Evolutionary conservation across 2,888 invertebrate genomes (phyloP), one percentile per base, ranked within the genome.

Genomic region (Copidosoma aretas): DNA sequence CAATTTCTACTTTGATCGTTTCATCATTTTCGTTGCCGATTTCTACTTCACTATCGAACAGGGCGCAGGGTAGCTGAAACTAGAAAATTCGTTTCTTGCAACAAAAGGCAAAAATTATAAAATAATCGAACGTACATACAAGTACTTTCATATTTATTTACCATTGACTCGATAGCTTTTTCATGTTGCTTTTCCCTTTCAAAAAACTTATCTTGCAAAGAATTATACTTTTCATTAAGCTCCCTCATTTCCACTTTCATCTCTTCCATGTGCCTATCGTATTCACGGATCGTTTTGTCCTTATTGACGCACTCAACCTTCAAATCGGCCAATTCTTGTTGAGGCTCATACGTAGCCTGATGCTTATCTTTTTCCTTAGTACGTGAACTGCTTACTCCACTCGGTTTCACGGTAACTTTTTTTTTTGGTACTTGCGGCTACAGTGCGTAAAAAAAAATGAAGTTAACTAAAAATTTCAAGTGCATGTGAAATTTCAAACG

Each of bases 271-370:
- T 77, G 77, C 46, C 76, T 80, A 49, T 80, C 81, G 24, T 81
- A 76, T 60, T 83, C 83, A n/a, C 72, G 71, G 73, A 83, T 82
- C 25, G 81, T 81, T 71, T 76, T 80, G 58, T 79, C 75, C 68
- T 83, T 83, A 64, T 83, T 83, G 19, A 57, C 66, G 67, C 81
- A 82, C 68, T 83, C 82, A 51, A 81, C 77, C 64, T 77, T 79
- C 24, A 83, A 77, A 76, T 83, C 83, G 3, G 80, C 77, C n/a
- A 82, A 71, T 66, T 82, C 78, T 17, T 79, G 75, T 14, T 72
- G 68, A 0, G 75, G 71, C 60, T 80, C 77, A 46, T 82, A 82
- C 25, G 74, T 74, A 21, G 75, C 70, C 51, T 32, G n/a, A n/a
- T n/a, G 46, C 5, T 59, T 43, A 14, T 64, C 46, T 43, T 77